Base-by-base conservation (phyloP, 2,797 vertebrate genomes). In the Sebastes reedi region DNA sequence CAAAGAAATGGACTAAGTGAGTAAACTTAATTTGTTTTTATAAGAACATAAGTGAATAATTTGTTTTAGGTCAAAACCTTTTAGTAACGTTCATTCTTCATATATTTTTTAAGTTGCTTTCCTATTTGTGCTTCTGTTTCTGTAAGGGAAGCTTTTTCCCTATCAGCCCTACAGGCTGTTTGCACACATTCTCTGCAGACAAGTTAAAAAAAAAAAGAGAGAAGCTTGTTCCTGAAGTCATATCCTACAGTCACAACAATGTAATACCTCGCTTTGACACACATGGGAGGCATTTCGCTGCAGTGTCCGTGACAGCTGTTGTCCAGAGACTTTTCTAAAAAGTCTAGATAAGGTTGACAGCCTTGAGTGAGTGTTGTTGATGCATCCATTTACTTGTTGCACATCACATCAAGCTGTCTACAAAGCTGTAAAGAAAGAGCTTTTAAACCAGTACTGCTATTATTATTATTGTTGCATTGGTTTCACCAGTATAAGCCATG, bases 41-140 rank as follows among this genome's bases (percentile, higher is more conserved):
- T 67, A 32, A 32, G 11, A 80, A 72, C 12, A 56, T 6, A 77
- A 83, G 88, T 86, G 90, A 90, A 88, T 2, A 86, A 73, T 91
- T 89, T 84, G 88, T 89, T 93, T 91, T 78, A 88, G 77, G 85
- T 82, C 54, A 87, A 93, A 80, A 72, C 86, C 92, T 80, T 89
- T 83, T 77, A 84, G 82, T 67, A 87, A 89, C 30, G 73, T 85
- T 88, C 82, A 59, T 83, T 82, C 83, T 66, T 39, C 39, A 42
- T 16, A 42, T 42, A 42, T 42, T 42, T 42, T 7, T 42, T 42
- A 42, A 42, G 14, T 42, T 42, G 39, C 39, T 65, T 66, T 75
- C 14, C 24, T 7, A 30, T 54, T 46, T 58, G 22, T 18, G 9
- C 13, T 54, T 42, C 14, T 22, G 14, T 46, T 8, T 42, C 20